phyloP scores from a whole-genome alignment of 2,797 vertebrate species.

The Menidia menidia region DNA sequence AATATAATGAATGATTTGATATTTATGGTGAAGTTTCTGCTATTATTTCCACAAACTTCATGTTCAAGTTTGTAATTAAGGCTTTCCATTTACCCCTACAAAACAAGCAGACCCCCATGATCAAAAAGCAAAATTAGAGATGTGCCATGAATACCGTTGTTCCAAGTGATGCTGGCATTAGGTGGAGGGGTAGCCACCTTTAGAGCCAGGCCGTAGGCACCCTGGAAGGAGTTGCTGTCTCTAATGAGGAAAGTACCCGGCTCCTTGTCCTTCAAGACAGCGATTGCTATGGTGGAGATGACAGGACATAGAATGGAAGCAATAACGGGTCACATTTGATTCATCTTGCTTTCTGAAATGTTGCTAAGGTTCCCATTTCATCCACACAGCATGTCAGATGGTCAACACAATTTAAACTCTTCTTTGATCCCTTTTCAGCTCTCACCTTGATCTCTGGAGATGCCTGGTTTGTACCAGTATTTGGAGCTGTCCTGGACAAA shows the following conservation, averaged over 20 bases:
- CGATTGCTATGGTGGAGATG: conserved; percentile 82
- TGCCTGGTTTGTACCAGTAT: conserved; percentile 93
- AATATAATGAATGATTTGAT: conserved; percentile 3
- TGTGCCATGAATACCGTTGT: conserved; percentile 84
- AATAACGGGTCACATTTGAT: neutral
- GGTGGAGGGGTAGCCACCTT: conserved; percentile 89
- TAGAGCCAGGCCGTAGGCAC: conserved; percentile 92
- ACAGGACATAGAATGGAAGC: conserved; percentile 12
- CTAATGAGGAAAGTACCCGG: conserved; percentile 92
- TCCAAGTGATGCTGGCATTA: conserved; percentile 82
- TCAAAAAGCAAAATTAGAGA: neutral
- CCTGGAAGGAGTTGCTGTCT: conserved; percentile 95
- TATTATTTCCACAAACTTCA: neutral
- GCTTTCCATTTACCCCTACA: neutral
- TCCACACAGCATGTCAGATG: neutral
- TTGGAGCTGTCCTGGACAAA: conserved; percentile 95
- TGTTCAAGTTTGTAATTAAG: conserved; percentile 1
- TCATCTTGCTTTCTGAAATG: neutral
- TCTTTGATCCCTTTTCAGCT: neutral
- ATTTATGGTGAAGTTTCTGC: neutral
- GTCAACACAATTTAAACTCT: neutral
- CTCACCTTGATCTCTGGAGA: conserved; percentile 93
- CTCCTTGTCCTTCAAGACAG: conserved; percentile 89
- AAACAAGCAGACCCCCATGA: neutral
- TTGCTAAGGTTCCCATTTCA: neutral